phyloP scores from a whole-genome alignment of 23 tunicate genomes.

The Oikopleura albicans region DNA sequence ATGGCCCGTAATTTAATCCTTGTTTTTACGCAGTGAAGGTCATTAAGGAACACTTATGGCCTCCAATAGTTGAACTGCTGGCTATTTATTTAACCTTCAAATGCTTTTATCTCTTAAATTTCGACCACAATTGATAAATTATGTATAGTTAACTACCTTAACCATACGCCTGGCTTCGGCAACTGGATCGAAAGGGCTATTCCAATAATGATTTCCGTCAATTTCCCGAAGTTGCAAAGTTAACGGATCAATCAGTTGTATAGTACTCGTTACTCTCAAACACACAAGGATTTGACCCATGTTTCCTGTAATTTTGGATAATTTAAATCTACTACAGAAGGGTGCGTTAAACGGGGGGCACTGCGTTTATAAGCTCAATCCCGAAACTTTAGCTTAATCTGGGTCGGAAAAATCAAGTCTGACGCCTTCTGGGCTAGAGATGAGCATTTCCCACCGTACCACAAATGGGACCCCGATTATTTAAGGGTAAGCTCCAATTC shows the following conservation, averaged over 20 bases:
- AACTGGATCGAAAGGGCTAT: slow-evolving; percentile 34
- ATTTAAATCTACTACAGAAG: not conserved
- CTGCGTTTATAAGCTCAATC: too few relatives aligned
- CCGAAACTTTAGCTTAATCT: too few relatives aligned
- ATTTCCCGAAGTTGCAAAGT: slow-evolving; percentile 68
- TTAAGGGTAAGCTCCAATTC: too few relatives aligned
- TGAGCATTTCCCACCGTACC: too few relatives aligned
- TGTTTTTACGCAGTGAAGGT: too few relatives aligned
- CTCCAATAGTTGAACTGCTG: not conserved
- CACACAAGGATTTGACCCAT: slow-evolving; percentile 60
- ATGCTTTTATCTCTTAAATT: not conserved
- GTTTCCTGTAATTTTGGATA: slow-evolving; percentile 26
- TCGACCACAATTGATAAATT: slow-evolving; percentile 32
- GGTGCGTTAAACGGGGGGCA: too few relatives aligned
- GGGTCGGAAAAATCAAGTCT: too few relatives aligned
- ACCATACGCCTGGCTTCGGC: slow-evolving; percentile 34
- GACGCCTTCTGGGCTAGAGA: too few relatives aligned
- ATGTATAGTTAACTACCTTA: too few relatives aligned
- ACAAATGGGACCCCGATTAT: too few relatives aligned
- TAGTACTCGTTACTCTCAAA: slow-evolving; percentile 54
- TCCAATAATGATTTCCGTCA: slow-evolving; percentile 47
- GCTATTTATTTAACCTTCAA: not conserved
- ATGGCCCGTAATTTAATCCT: too few relatives aligned
- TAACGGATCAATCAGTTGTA: slow-evolving; percentile 67
- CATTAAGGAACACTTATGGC: too few relatives aligned